Conservation (phyloP, 2,888 invertebrate species). For the Zeuzera pyrina region DNA sequence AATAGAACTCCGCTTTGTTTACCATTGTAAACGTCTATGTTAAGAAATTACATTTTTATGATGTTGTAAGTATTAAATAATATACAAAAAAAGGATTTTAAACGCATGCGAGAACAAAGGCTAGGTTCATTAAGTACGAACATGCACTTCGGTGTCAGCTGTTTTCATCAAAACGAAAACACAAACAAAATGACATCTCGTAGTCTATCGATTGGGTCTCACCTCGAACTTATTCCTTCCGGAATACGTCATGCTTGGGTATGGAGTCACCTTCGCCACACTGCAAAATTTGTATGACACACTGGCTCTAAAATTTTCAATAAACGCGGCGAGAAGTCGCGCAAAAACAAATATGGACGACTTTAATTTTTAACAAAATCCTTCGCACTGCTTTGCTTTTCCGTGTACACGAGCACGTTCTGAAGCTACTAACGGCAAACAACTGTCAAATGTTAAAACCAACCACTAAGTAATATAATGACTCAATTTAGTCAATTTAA, state of each 20-base stretch:
- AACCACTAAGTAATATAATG: too few relatives aligned
- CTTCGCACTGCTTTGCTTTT: conserved; percentile 14
- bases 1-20: conserved; percentile 29
- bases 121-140: too few relatives aligned
- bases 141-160: conserved; percentile 65
- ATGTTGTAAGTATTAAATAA: too few relatives aligned
- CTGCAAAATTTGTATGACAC: conserved; percentile 38
- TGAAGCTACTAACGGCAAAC: too few relatives aligned
- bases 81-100: too few relatives aligned
- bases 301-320: conserved; percentile 23
- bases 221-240: conserved; percentile 78
- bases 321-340: conserved; percentile 24
- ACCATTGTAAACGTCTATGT: conserved; percentile 12
- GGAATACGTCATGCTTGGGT: conserved; percentile 75
- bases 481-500: too few relatives aligned
- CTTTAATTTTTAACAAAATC: conserved; percentile 23
- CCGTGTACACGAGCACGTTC: not conserved
- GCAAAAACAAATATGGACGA: conserved; percentile 44
- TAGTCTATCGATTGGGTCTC: conserved; percentile 33
- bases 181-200: conserved; percentile 44
- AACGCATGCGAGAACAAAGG: conserved; percentile 42
- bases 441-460: too few relatives aligned
- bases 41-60: not conserved
- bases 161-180: conserved; percentile 70
- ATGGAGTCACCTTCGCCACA: conserved; percentile 68